phyloP scores from a whole-genome alignment of 2,888 invertebrate species.

The Choristoneura rosaceana region DNA sequence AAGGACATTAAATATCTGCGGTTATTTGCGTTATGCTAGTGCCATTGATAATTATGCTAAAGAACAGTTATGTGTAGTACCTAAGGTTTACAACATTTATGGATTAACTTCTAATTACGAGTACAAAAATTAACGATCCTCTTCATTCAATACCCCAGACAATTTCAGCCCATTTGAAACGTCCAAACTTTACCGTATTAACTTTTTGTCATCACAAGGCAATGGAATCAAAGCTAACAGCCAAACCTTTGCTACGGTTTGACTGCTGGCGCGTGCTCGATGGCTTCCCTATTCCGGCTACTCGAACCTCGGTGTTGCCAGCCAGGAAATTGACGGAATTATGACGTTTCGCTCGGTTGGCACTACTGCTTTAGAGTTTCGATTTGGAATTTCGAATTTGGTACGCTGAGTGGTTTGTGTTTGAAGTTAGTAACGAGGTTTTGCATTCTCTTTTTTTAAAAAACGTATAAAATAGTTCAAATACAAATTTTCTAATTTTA shows the following conservation, averaged over 20 bases:
- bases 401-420: conserved; percentile 17
- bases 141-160: neutral
- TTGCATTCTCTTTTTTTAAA: neutral
- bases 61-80: neutral
- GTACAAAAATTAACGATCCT: neutral
- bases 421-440: conserved; percentile 6
- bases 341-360: conserved; percentile 43
- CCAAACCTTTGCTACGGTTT: conserved; percentile 45
- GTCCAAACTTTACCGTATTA: conserved; percentile 30
- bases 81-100: neutral
- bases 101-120: too few species aligned
- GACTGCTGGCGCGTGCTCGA: conserved; percentile 58
- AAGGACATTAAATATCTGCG: too few species aligned
- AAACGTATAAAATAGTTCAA: neutral
- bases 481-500: too few species aligned
- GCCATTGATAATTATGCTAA: too few species aligned
- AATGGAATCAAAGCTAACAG: conserved; percentile 41
- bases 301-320: conserved; percentile 50
- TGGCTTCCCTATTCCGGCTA: conserved; percentile 55
- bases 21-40: too few species aligned
- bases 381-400: conserved; percentile 17
- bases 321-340: conserved; percentile 67
- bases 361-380: conserved; percentile 39
- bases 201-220: conserved; percentile 41
- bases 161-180: conserved; percentile 12